Conservation (phyloP, 2,888 invertebrate genomes). For the Aelia acuminata region DNA sequence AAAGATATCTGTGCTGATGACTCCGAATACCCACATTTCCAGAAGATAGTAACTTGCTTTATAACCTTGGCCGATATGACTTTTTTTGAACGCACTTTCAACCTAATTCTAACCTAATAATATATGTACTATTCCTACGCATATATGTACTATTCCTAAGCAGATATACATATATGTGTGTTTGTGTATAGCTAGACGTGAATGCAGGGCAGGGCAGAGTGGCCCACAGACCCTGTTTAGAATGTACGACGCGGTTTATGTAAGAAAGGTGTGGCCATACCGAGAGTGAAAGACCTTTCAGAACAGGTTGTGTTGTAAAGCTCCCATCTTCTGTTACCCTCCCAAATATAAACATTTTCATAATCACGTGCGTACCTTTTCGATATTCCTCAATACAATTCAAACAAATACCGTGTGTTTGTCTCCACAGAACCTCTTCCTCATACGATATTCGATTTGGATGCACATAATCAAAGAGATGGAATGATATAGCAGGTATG, state of each 20-base stretch:
- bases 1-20: too few species aligned
- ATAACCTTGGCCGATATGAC: too few species aligned
- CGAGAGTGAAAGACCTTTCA: constrained; percentile 21
- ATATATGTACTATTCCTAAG: too few species aligned
- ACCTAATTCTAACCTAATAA: too few species aligned
- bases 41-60: too few species aligned
- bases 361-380: background rate
- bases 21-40: too few species aligned
- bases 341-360: background rate
- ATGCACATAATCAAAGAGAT: background rate
- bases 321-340: background rate
- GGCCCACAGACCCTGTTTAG: background rate
- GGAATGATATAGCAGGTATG: too few species aligned
- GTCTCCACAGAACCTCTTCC: background rate
- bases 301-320: background rate
- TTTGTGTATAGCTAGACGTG: background rate
- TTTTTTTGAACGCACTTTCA: too few species aligned
- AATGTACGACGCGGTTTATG: background rate
- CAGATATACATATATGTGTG: too few species aligned
- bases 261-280: constrained; percentile 31
- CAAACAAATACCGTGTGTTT: background rate
- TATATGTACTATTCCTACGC: too few species aligned
- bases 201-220: background rate
- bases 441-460: background rate
- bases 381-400: background rate